Percentiles rank a stretch among this genome's conserved stretches.
phyloP scores from a whole-genome alignment of 2,113 vertebrate species.

The Rhizomys pruinosus region DNA sequence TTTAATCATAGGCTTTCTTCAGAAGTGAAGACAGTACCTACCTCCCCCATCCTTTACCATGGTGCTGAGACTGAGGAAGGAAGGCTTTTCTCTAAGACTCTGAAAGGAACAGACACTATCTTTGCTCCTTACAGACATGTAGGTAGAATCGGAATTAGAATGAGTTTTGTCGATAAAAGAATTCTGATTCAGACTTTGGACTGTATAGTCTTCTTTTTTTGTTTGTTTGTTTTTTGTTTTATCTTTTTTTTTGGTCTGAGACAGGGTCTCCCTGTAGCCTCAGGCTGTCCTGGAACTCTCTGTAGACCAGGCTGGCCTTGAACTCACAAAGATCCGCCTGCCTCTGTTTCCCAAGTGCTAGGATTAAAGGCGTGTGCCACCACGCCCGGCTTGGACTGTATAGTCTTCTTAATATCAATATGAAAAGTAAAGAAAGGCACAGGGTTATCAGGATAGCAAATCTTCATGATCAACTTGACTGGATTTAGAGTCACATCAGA shows the following conservation, averaged over 20 bases:
- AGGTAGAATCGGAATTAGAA: neutral
- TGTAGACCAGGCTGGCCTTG: too few species aligned
- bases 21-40: neutral
- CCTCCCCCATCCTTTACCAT: fast-evolving
- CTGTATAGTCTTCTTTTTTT: neutral
- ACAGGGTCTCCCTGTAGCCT: too few species aligned
- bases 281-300: too few species aligned
- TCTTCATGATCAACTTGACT: neutral
- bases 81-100: neutral
- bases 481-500: neutral
- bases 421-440: neutral
- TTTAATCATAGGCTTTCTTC: neutral
- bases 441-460: neutral
- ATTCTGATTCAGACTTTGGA: neutral
- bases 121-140: neutral
- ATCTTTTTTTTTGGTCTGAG: too few species aligned
- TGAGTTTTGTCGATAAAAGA: neutral
- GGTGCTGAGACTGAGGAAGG: neutral
- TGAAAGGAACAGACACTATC: neutral
- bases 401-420: neutral
- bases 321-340: too few species aligned
- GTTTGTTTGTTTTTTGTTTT: too few species aligned
- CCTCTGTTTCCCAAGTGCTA: too few species aligned
- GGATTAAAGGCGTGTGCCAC: too few species aligned
- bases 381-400: too few species aligned